A percentile compares a stretch with the other conserved stretches of the same genome.
Evolutionary conservation across 2,888 invertebrate species (phyloP).

Genomic region (Polyploca ridens): DNA sequence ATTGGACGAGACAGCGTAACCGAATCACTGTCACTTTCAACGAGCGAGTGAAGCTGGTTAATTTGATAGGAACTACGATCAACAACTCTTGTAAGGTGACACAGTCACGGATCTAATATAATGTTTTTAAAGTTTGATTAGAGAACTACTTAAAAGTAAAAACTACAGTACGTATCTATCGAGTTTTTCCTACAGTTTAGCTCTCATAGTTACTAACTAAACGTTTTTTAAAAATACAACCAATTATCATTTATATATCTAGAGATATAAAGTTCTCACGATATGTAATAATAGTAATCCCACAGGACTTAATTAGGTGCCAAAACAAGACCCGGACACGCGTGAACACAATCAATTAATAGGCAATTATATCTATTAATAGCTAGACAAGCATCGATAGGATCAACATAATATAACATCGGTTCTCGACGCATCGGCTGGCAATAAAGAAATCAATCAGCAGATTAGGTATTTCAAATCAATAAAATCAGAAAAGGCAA

Average conservation of each 20-base stretch:
- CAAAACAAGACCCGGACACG: constrained; percentile 72
- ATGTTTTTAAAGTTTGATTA: no score
- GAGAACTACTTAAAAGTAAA: no score
- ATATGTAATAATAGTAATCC: constrained; percentile 55
- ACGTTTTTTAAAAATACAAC: not conserved
- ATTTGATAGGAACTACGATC: constrained; percentile 23
- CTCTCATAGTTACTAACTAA: not conserved
- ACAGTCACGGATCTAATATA: no score
- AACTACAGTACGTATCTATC: no score
- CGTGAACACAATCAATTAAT: constrained; percentile 76
- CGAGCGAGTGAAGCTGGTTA: constrained; percentile 26
- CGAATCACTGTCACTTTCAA: constrained; percentile 39
- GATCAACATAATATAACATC: constrained; percentile 67
- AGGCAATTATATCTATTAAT: constrained; percentile 77
- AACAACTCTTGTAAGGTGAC: not conserved
- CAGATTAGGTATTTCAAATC: constrained; percentile 83
- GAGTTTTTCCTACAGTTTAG: no score
- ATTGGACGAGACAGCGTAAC: constrained; percentile 43
- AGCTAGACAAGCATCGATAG: constrained; percentile 73
- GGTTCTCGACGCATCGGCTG: constrained; percentile 54
- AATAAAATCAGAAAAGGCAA: constrained; percentile 80
- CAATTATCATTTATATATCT: not conserved
- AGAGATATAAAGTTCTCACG: constrained; percentile 37
- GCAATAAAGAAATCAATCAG: constrained; percentile 84
- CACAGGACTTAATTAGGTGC: constrained; percentile 79